phyloP scores from a whole-genome alignment of 2,797 vertebrate genomes.

The Odontamblyopus rebecca region DNA sequence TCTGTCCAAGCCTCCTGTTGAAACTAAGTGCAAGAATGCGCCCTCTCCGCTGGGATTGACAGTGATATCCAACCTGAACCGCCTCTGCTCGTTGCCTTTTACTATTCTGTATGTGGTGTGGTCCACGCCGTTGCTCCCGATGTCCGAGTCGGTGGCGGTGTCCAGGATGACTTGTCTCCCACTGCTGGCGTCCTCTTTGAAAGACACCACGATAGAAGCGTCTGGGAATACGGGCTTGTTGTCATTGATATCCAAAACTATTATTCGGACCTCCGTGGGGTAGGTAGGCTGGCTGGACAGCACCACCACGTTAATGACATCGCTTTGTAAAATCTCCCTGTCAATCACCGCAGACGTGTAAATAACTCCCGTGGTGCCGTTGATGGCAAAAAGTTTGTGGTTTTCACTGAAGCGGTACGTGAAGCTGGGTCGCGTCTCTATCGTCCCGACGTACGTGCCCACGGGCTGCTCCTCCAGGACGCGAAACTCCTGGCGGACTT shows the following conservation, averaged over 20 bases:
- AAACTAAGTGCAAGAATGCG: slow-evolving; percentile 95
- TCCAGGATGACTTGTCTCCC: slow-evolving; percentile 96
- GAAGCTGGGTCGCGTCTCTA: slow-evolving; percentile 90
- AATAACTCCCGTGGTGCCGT: slow-evolving; percentile 88
- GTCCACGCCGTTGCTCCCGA: slow-evolving; percentile 92
- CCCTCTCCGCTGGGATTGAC: slow-evolving; percentile 97
- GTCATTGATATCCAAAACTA: slow-evolving; percentile 95
- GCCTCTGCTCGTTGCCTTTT: slow-evolving; percentile 89
- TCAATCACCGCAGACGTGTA: slow-evolving; percentile 91
- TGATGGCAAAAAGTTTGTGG: slow-evolving; percentile 92
- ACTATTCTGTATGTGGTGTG: slow-evolving; percentile 94
- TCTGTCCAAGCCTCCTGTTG: slow-evolving; percentile 90
- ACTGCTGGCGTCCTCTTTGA: slow-evolving; percentile 95
- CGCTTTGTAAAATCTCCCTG: slow-evolving; percentile 88
- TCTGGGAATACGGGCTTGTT: slow-evolving; percentile 95
- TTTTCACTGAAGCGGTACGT: slow-evolving; percentile 95
- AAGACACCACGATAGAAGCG: slow-evolving; percentile 90
- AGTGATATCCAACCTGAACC: slow-evolving; percentile 94
- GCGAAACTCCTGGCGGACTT: slow-evolving; percentile 92
- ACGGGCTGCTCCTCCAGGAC: slow-evolving; percentile 93
- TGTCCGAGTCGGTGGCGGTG: slow-evolving; percentile 94
- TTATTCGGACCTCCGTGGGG: slow-evolving; percentile 93
- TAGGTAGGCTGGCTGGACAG: slow-evolving; percentile 97
- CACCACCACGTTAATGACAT: slow-evolving; percentile 94
- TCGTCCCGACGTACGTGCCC: slow-evolving; percentile 93